Conservation (phyloP, 1,140 invertebrate species). For the Heliothis subflexa region DNA sequence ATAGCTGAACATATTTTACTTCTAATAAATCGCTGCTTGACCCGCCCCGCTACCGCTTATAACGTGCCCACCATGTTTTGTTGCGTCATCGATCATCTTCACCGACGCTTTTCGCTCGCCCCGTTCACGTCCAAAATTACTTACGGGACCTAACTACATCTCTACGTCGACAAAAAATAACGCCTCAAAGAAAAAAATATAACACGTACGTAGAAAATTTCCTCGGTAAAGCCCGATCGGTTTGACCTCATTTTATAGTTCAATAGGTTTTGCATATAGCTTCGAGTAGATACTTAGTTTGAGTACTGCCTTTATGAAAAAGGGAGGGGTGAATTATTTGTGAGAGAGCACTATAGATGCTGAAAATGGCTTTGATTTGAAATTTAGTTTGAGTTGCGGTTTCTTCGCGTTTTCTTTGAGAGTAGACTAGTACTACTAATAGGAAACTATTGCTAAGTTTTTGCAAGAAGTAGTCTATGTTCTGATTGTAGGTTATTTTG, state of each 20-base stretch:
- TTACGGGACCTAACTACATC: conserved; percentile 64
- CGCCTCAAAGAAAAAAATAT: conserved; percentile 44
- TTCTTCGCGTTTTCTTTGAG: neutral
- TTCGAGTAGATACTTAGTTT: conserved; percentile 16
- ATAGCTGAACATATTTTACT: neutral
- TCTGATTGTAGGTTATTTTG: too few relatives aligned
- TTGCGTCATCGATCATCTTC: conserved; percentile 80
- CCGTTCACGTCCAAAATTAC: conserved; percentile 73
- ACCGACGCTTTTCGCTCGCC: conserved; percentile 64
- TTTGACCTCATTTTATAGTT: conserved; percentile 43
- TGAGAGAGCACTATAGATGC: neutral
- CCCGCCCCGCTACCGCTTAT: conserved; percentile 40
- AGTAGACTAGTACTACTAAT: neutral
- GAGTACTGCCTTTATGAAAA: conserved; percentile 31
- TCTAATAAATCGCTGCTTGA: too few relatives aligned
- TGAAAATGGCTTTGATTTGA: neutral
- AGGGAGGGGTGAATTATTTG: neutral
- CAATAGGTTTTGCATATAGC: conserved; percentile 36
- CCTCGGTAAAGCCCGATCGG: conserved; percentile 24
- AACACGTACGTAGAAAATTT: conserved; percentile 38
- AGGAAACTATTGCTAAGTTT: too few relatives aligned
- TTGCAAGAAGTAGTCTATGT: too few relatives aligned
- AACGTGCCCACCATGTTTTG: conserved; percentile 60
- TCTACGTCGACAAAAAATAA: conserved; percentile 54
- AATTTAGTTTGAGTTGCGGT: neutral